Conservation (phyloP, 2,888 invertebrate genomes). For the Galerucella nymphaeae region DNA sequence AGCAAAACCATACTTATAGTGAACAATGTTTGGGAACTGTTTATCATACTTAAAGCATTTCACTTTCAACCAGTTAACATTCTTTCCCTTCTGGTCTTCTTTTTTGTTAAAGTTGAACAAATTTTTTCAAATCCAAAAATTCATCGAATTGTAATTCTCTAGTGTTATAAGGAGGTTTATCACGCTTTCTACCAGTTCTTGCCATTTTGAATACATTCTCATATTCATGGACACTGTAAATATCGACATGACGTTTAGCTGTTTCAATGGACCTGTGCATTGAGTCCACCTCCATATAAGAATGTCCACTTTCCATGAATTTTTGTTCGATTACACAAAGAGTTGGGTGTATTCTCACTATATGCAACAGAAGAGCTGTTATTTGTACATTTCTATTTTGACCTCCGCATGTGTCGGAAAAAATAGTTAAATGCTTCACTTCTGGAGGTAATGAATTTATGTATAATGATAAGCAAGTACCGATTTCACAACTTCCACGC, state of each 20-base stretch:
- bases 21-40: slow-evolving; percentile 21
- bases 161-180: slow-evolving; percentile 9
- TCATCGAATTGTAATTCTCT: slow-evolving; percentile 24
- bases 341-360: slow-evolving; percentile 24
- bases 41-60: slow-evolving; percentile 26
- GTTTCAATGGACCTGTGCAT: slow-evolving; percentile 25
- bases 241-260: slow-evolving; percentile 31
- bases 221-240: slow-evolving; percentile 35
- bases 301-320: slow-evolving; percentile 42
- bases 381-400: slow-evolving; percentile 32
- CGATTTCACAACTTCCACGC: slow-evolving; percentile 18
- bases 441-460: slow-evolving; percentile 19
- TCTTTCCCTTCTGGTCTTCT: slow-evolving; percentile 15
- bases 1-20: slow-evolving; percentile 24
- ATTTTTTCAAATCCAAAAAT: slow-evolving; percentile 25
- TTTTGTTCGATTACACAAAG: slow-evolving; percentile 18
- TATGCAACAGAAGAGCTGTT: slow-evolving; percentile 28
- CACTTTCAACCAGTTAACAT: slow-evolving; percentile 30
- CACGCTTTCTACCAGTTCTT: slow-evolving; percentile 11
- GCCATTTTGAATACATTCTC: slow-evolving; percentile 38
- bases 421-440: slow-evolving; percentile 10
- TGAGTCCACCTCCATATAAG: slow-evolving; percentile 29
- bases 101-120: slow-evolving; percentile 16
- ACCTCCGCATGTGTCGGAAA: slow-evolving; percentile 20
- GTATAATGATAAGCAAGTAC: slow-evolving; percentile 21